Percentiles rank a stretch among this genome's conserved stretches.
Evolutionary conservation across 2,888 invertebrate species (phyloP).

Genomic region (Altica lythri): DNA sequence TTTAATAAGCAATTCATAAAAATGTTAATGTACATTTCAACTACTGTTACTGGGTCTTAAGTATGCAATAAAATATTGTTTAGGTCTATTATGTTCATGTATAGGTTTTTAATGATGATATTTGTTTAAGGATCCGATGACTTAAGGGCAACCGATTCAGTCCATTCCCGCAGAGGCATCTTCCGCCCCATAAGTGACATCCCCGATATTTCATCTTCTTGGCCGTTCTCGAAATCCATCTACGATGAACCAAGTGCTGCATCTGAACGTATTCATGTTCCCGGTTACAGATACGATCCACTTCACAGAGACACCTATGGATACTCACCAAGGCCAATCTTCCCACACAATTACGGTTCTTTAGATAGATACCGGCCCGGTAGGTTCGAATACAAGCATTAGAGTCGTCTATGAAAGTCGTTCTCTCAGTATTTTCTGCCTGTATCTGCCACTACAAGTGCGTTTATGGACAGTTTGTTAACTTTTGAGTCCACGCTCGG

Average conservation of each 20-base stretch:
- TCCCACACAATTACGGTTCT: conserved; percentile 80
- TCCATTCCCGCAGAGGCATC: conserved; percentile 66
- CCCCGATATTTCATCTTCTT: conserved; percentile 72
- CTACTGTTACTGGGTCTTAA: too few relatives aligned
- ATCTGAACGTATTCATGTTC: conserved; percentile 82
- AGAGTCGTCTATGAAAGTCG: conserved; percentile 28
- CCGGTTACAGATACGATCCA: conserved; percentile 89
- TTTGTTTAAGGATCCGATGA: conserved; percentile 80
- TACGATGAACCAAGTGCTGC: conserved; percentile 82
- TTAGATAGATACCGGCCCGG: conserved; percentile 83
- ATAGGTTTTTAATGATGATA: too few relatives aligned
- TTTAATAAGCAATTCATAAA: too few relatives aligned
- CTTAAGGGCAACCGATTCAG: conserved; percentile 81
- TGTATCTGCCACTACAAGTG: conserved; percentile 35
- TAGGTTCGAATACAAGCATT: conserved; percentile 63
- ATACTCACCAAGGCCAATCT: conserved; percentile 85
- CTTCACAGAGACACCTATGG: conserved; percentile 90
- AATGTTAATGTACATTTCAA: too few relatives aligned
- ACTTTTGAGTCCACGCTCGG: conserved; percentile 39
- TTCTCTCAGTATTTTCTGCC: conserved; percentile 35
- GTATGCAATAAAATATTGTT: too few relatives aligned
- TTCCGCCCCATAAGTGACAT: conserved; percentile 71
- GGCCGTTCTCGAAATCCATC: conserved; percentile 84
- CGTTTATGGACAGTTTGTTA: conserved; percentile 41
- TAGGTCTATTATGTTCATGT: too few relatives aligned